Conservation (phyloP, 2,888 invertebrate species). For the Carcina quercana region DNA sequence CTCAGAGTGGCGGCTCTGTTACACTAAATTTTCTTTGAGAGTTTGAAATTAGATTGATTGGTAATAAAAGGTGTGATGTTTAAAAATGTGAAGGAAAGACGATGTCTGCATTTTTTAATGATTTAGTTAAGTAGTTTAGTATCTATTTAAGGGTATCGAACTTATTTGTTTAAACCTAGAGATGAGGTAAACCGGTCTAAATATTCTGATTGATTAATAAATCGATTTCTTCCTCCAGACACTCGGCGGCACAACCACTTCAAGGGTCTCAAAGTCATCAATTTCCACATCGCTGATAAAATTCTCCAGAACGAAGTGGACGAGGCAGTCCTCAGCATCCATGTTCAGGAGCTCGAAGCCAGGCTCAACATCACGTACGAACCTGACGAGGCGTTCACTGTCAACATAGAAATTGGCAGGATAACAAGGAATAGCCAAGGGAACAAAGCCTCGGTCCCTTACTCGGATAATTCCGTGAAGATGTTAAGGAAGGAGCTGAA, state of each 20-base stretch:
- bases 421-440: slow-evolving; percentile 57
- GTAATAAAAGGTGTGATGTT: slow-evolving; percentile 16
- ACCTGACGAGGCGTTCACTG: slow-evolving; percentile 49
- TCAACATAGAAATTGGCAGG: slow-evolving; percentile 55
- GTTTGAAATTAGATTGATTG: slow-evolving; percentile 18
- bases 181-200: not conserved
- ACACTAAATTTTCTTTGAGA: slow-evolving; percentile 29
- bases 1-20: slow-evolving; percentile 57
- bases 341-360: slow-evolving; percentile 69
- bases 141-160: slow-evolving; percentile 5
- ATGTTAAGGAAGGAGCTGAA: slow-evolving; percentile 67
- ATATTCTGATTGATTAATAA: not conserved
- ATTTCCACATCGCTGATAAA: slow-evolving; percentile 82
- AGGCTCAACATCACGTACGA: slow-evolving; percentile 42
- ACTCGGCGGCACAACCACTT: slow-evolving; percentile 79
- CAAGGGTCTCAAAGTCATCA: slow-evolving; percentile 79
- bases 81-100: slow-evolving; percentile 15
- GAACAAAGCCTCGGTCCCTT: slow-evolving; percentile 53
- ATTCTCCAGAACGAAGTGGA: slow-evolving; percentile 80
- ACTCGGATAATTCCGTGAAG: slow-evolving; percentile 53
- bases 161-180: slow-evolving; percentile 3
- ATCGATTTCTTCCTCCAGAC: slow-evolving; percentile 61
- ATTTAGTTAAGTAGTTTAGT: not conserved
- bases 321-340: slow-evolving; percentile 81
- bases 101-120: not conserved